Evolutionary conservation across 2,888 invertebrate genomes (phyloP).

Genomic region (Rotaria sp.): DNA sequence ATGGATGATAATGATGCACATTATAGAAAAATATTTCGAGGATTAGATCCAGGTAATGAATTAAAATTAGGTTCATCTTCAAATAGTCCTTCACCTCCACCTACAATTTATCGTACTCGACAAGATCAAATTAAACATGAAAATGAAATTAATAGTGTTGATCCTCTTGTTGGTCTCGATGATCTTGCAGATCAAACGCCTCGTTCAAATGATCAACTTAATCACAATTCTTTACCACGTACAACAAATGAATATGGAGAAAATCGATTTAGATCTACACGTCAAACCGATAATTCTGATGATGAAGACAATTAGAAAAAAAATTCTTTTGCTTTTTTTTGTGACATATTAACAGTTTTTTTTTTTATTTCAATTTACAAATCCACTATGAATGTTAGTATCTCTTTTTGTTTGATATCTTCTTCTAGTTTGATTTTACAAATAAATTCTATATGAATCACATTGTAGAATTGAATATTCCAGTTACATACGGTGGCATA

Average conservation of each 20-base stretch:
- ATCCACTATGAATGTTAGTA: not conserved
- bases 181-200: not conserved
- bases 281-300: not conserved
- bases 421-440: not conserved
- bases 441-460: not conserved
- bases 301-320: not conserved
- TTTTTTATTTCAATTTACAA: not conserved
- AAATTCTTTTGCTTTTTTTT: not conserved
- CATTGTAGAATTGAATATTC: not conserved
- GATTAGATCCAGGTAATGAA: not conserved
- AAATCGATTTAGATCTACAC: too few relatives aligned
- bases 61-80: not conserved
- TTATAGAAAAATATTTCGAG: not conserved
- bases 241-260: not conserved
- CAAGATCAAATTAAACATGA: not conserved
- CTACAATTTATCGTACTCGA: not conserved
- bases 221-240: not conserved
- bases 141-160: not conserved
- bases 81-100: not conserved
- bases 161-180: not conserved
- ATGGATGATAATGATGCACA: not conserved
- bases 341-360: not conserved
- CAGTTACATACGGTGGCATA: constrained; percentile 9
- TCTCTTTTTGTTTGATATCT: not conserved
- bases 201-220: not conserved